Evolutionary conservation across 2,113 vertebrate species (phyloP).

Genomic region (Gymnobelideus leadbeateri): DNA sequence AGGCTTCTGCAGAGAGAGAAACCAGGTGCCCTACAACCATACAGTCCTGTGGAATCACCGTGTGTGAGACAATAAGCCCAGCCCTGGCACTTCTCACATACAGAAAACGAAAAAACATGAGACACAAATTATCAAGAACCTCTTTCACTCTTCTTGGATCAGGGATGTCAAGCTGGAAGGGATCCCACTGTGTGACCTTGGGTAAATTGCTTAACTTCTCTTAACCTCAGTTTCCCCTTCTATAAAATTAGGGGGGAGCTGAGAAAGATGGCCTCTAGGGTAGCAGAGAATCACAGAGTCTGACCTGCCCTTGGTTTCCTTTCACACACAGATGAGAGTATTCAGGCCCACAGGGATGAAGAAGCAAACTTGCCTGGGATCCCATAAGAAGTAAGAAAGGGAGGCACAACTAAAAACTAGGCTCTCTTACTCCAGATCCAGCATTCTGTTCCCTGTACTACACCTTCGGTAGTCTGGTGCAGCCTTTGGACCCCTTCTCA

Average conservation of each 20-base stretch:
- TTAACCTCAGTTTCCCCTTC: neutral
- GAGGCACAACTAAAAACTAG: neutral
- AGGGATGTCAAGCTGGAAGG: neutral
- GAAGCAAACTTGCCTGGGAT: neutral
- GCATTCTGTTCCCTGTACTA: neutral
- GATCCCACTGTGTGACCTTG: neutral
- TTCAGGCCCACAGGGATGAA: neutral
- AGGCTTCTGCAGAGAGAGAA: neutral
- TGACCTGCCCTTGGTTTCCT: neutral
- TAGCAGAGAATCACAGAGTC: neutral
- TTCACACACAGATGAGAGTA: neutral
- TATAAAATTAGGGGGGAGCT: neutral
- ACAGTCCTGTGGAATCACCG: neutral
- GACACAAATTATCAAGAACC: neutral
- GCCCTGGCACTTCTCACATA: neutral
- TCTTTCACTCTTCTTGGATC: neutral
- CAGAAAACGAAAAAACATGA: neutral
- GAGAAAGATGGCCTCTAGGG: neutral
- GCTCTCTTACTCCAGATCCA: neutral
- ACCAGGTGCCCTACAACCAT: neutral
- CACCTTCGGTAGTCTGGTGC: neutral
- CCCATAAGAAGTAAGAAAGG: neutral
- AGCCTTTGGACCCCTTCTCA: neutral
- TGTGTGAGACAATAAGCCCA: neutral
- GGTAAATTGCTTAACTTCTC: neutral